Conservation (phyloP, 2,888 invertebrate genomes). For the Aleiodes leptofemur region DNA sequence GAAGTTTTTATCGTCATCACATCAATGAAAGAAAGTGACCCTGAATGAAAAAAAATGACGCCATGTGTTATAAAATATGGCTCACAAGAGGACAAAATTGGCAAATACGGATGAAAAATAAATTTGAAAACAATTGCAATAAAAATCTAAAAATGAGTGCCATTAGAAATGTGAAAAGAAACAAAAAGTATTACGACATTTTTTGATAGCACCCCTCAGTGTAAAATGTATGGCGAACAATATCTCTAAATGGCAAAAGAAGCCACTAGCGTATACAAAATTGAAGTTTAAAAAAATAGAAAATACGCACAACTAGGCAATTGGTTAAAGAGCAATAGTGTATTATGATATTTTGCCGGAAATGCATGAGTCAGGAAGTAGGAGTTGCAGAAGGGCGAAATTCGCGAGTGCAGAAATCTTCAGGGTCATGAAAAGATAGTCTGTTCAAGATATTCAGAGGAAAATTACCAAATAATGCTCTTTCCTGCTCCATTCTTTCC, state of each 20-base stretch:
- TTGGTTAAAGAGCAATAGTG: constrained; percentile 31
- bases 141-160: constrained; percentile 30
- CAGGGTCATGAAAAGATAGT: too few relatives aligned
- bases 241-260: constrained; percentile 26
- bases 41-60: constrained; percentile 40
- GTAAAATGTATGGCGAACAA: constrained; percentile 34
- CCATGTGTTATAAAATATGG: constrained; percentile 36
- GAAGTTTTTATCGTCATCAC: constrained; percentile 33
- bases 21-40: constrained; percentile 26
- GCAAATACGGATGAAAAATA: constrained; percentile 38
- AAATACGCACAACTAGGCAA: constrained; percentile 38
- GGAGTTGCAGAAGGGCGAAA: too few relatives aligned
- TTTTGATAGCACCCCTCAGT: constrained; percentile 35
- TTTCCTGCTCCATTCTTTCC: too few relatives aligned
- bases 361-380: too few relatives aligned
- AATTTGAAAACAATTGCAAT: neutral
- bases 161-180: constrained; percentile 31
- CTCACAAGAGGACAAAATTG: constrained; percentile 41
- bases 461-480: too few relatives aligned
- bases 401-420: too few relatives aligned
- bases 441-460: too few relatives aligned
- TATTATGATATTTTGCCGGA: too few relatives aligned
- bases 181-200: constrained; percentile 37
- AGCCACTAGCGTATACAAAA: constrained; percentile 25
- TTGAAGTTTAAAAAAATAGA: constrained; percentile 38